Evolutionary conservation across 2,113 vertebrate species (phyloP).

Genomic region (Cygnus atratus): DNA sequence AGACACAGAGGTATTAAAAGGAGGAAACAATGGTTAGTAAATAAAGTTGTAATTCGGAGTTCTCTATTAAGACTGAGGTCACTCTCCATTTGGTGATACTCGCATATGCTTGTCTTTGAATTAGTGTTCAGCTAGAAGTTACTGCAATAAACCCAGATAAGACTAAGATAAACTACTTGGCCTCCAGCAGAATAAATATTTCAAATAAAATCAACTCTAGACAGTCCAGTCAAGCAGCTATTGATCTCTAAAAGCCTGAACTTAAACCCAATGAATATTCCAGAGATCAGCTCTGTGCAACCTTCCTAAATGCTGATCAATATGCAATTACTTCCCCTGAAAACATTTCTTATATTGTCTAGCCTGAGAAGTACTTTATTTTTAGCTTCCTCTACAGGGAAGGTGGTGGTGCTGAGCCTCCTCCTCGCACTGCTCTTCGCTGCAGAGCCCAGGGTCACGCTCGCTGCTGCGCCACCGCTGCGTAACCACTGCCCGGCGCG

Average conservation of each 20-base stretch:
- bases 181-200: constrained; percentile 82
- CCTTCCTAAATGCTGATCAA: constrained; percentile 81
- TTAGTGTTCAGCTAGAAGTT: constrained; percentile 59
- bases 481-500: too few species aligned
- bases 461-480: neutral
- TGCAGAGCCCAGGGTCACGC: rapidly evolving
- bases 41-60: neutral
- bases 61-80: neutral
- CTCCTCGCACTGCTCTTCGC: neutral
- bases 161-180: constrained; percentile 79
- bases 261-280: constrained; percentile 79
- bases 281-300: constrained; percentile 70
- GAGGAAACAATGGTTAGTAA: neutral
- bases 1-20: neutral
- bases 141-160: constrained; percentile 66
- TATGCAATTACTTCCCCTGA: constrained; percentile 78
- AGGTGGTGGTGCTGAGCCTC: neutral
- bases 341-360: constrained; percentile 64
- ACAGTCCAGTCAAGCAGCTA: constrained; percentile 77
- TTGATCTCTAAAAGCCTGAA: constrained; percentile 80
- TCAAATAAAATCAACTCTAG: constrained; percentile 79
- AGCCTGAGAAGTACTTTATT: constrained; percentile 54
- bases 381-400: constrained; percentile 34
- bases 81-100: neutral
- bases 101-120: neutral